Percentiles rank a stretch among this genome's conserved stretches.
phyloP scores from a whole-genome alignment of 2,797 vertebrate species.

The Melanotaenia trifasciata region DNA sequence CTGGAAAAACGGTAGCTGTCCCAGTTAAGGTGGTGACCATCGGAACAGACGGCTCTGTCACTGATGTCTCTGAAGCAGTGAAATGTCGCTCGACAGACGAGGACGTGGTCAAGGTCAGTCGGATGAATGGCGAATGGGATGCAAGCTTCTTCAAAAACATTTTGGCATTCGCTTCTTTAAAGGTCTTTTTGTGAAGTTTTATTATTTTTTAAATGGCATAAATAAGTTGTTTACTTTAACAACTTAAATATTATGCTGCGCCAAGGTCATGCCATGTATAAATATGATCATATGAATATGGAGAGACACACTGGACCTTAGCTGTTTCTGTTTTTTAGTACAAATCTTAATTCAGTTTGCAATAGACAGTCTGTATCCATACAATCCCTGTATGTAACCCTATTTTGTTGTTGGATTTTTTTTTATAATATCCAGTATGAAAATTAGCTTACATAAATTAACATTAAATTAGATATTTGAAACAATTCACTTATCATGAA shows the following conservation, averaged over 20 bases:
- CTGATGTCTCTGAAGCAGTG: slow-evolving; percentile 90
- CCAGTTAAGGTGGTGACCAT: slow-evolving; percentile 93
- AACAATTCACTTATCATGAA: background rate
- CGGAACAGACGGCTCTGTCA: slow-evolving; percentile 85
- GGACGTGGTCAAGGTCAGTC: slow-evolving; percentile 92
- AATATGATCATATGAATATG: background rate
- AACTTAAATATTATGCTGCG: background rate
- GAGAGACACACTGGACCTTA: background rate
- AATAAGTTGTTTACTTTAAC: background rate
- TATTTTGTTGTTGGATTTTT: background rate
- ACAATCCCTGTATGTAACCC: background rate
- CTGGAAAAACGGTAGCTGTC: slow-evolving; percentile 90
- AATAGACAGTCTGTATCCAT: too few species aligned
- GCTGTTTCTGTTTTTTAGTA: background rate
- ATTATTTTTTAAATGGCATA: background rate
- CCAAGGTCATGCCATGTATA: slow-evolving; percentile 6
- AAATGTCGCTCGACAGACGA: slow-evolving; percentile 90
- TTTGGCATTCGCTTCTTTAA: background rate
- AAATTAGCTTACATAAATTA: background rate
- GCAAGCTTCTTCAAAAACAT: background rate
- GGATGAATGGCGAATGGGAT: background rate
- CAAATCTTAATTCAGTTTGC: background rate
- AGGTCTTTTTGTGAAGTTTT: background rate
- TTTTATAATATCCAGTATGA: background rate
- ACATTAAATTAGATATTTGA: background rate